Percentiles rank a stretch among this genome's conserved stretches.
phyloP scores from a whole-genome alignment of 1,140 invertebrate species.

The Lysiphlebus fabarum region DNA sequence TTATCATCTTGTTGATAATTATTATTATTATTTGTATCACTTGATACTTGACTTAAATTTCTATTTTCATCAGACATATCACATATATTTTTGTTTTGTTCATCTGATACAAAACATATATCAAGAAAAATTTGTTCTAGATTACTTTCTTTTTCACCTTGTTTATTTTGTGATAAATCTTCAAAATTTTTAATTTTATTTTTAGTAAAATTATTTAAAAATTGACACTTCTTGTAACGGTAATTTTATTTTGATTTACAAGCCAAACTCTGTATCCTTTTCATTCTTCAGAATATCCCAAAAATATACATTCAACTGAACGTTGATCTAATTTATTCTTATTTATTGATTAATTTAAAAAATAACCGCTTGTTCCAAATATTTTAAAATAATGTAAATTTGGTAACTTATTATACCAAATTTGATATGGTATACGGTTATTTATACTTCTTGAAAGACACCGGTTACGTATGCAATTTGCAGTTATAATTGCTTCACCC shows the following conservation, averaged over 20 bases:
- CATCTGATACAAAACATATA: too few species aligned
- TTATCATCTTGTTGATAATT: too few species aligned
- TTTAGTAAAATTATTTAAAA: constrained; percentile 20
- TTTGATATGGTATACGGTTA: constrained; percentile 36
- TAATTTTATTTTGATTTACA: constrained; percentile 18
- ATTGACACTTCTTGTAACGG: constrained; percentile 21
- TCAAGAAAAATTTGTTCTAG: too few species aligned
- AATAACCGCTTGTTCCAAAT: constrained; percentile 48
- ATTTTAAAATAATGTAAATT: constrained; percentile 40
- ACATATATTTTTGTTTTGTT: too few species aligned
- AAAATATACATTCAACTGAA: constrained; percentile 37
- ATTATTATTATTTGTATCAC: too few species aligned
- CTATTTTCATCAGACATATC: too few species aligned
- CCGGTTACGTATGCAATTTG: constrained; percentile 28
- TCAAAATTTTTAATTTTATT: neutral
- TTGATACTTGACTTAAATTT: too few species aligned
- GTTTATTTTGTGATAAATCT: too few species aligned
- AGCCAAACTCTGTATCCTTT: constrained; percentile 41
- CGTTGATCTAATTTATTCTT: constrained; percentile 41
- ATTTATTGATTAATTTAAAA: constrained; percentile 35
- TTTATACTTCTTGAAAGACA: constrained; percentile 23
- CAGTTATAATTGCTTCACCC: constrained; percentile 40
- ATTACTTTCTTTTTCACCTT: too few species aligned
- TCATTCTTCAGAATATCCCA: constrained; percentile 44
- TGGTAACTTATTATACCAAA: constrained; percentile 34